Conservation (phyloP, 2,113 vertebrate genomes). For the Callocephalon fimbriatum region DNA sequence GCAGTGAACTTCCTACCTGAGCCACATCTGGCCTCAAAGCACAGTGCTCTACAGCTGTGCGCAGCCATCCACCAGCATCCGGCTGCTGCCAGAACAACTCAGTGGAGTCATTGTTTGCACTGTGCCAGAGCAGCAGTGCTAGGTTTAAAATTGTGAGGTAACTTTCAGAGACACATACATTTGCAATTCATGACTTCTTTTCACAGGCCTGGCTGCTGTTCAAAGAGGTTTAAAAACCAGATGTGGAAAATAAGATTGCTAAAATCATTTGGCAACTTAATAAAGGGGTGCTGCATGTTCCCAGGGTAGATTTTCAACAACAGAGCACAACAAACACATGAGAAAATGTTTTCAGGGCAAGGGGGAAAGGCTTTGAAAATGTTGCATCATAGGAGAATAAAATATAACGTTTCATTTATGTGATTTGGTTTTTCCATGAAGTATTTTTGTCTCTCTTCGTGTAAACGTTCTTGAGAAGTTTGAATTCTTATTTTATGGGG, state of each 20-base stretch:
- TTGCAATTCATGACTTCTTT: slow-evolving; percentile 55
- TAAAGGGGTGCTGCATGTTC: slow-evolving; percentile 46
- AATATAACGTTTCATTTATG: background rate
- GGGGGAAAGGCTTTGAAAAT: slow-evolving; percentile 8
- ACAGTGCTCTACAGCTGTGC: background rate
- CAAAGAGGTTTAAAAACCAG: slow-evolving; percentile 62
- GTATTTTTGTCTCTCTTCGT: background rate
- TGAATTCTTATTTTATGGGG: background rate
- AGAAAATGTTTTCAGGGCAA: slow-evolving; percentile 37
- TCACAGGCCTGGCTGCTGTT: slow-evolving; percentile 27
- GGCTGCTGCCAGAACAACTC: background rate
- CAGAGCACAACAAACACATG: slow-evolving; percentile 4
- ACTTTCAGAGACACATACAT: slow-evolving; percentile 2
- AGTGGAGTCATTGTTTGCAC: background rate
- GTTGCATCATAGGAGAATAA: background rate
- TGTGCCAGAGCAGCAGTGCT: slow-evolving; percentile 1
- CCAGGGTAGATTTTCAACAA: slow-evolving; percentile 26
- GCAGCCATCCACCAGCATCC: background rate
- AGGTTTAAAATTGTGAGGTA: background rate
- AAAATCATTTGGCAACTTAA: slow-evolving; percentile 59
- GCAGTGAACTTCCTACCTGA: background rate
- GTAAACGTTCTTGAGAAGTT: background rate
- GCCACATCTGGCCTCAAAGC: background rate
- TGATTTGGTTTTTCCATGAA: background rate
- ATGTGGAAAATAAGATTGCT: slow-evolving; percentile 60